Evolutionary conservation across 2,888 invertebrate genomes (phyloP).

Genomic region (Cancer borealis): DNA sequence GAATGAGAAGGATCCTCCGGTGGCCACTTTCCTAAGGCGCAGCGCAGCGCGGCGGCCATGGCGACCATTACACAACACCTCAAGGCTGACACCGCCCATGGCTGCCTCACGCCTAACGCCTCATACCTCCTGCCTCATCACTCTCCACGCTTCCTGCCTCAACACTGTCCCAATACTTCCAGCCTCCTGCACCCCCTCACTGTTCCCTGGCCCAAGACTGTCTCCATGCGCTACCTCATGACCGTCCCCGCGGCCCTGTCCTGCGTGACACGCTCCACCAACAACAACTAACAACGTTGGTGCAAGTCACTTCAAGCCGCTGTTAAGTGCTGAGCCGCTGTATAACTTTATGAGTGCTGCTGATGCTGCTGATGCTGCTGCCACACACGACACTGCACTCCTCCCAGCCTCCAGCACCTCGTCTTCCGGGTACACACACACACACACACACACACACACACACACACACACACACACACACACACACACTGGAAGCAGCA

Average conservation of each 20-base stretch:
- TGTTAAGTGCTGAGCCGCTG: background rate
- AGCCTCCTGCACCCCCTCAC: background rate
- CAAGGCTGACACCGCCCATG: conserved; percentile 16
- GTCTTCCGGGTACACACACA: conserved; percentile 8
- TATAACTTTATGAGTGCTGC: background rate
- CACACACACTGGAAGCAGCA: background rate
- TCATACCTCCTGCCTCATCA: background rate
- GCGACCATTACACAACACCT: background rate
- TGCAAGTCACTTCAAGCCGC: background rate
- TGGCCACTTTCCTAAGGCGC: background rate
- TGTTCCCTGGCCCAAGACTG: background rate
- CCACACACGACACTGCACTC: background rate
- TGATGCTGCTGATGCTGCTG: background rate
- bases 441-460: conserved; percentile 15
- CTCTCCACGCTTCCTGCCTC: background rate
- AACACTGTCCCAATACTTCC: background rate
- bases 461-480: conserved; percentile 30
- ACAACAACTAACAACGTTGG: background rate
- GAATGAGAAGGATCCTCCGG: background rate
- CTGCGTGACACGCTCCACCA: background rate
- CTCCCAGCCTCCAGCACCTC: background rate
- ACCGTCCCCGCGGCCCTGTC: background rate
- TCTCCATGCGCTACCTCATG: background rate
- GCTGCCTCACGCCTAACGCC: background rate
- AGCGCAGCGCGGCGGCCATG: background rate